Percentiles rank a stretch among this genome's conserved stretches.
Conservation (phyloP, 2,888 invertebrate species). For the Scrobipalpa costella region DNA sequence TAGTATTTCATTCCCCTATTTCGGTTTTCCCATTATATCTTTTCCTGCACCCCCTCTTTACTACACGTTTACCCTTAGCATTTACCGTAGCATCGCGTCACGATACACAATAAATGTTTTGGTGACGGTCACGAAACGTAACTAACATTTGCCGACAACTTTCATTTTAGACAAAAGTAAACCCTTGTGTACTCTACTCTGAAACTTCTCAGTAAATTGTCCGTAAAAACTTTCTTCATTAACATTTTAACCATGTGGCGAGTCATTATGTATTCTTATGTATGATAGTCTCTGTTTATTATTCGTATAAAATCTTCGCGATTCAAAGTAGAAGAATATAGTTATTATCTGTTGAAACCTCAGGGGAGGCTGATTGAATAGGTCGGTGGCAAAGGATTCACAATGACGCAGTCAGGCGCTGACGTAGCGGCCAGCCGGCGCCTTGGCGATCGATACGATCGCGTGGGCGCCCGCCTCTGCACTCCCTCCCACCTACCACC, state of each 20-base stretch:
- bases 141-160: background rate
- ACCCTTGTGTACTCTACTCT: background rate
- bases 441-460: constrained; percentile 67
- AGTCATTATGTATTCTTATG: background rate
- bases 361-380: constrained; percentile 46
- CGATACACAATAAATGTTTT: background rate
- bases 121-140: constrained; percentile 5
- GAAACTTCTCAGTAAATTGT: constrained; percentile 3
- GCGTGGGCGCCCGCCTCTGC: constrained; percentile 64
- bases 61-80: constrained; percentile 25
- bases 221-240: constrained; percentile 27
- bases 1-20: constrained; percentile 43
- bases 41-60: constrained; percentile 36
- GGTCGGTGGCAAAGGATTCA: constrained; percentile 49
- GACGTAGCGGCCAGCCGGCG: constrained; percentile 64
- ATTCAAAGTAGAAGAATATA: background rate
- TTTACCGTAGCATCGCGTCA: constrained; percentile 2
- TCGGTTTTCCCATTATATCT: constrained; percentile 39
- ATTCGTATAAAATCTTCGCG: background rate
- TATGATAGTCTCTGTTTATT: background rate
- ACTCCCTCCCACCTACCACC: constrained; percentile 39
- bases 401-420: constrained; percentile 65
- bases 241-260: background rate
- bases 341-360: constrained; percentile 33
- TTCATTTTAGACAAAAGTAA: constrained; percentile 4